A percentile compares a stretch with the other conserved stretches of the same genome.
Evolutionary conservation across 1,140 invertebrate genomes (phyloP).

Genomic region (Diabrotica virgifera): DNA sequence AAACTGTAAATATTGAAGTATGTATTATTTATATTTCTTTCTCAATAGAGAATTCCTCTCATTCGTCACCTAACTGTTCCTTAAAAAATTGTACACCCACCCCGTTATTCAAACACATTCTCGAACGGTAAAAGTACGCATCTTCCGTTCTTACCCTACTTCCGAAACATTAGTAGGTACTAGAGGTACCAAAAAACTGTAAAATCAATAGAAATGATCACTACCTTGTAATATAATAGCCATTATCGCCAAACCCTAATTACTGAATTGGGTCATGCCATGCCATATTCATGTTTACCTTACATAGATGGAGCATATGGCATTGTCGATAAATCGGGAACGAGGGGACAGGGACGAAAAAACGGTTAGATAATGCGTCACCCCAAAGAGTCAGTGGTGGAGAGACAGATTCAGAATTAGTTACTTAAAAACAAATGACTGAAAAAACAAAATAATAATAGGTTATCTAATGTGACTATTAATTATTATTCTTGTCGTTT

Average conservation of each 20-base stretch:
- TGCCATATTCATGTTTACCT: not conserved
- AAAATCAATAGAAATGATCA: not conserved
- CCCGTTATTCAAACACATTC: not conserved
- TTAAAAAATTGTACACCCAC: no score
- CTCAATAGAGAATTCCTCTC: no score
- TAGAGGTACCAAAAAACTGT: not conserved
- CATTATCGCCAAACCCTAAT: constrained; percentile 2
- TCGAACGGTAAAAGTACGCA: not conserved
- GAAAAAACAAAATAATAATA: no score
- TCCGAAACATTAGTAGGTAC: no score
- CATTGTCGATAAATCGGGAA: not conserved
- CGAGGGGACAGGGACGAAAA: not conserved
- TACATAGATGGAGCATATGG: not conserved
- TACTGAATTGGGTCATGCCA: not conserved
- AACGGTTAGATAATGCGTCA: constrained; percentile 2
- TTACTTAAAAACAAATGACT: no score
- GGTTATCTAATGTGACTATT: no score
- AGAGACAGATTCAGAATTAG: no score
- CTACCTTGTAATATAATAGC: not conserved
- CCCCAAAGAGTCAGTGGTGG: not conserved
- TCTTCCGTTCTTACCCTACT: not conserved
- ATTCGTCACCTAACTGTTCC: no score
- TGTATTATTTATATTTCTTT: no score
- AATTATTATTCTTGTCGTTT: no score
- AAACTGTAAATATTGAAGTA: no score